Evolutionary conservation across 1,140 invertebrate species (phyloP).

Genomic region (Hetaerina americana): DNA sequence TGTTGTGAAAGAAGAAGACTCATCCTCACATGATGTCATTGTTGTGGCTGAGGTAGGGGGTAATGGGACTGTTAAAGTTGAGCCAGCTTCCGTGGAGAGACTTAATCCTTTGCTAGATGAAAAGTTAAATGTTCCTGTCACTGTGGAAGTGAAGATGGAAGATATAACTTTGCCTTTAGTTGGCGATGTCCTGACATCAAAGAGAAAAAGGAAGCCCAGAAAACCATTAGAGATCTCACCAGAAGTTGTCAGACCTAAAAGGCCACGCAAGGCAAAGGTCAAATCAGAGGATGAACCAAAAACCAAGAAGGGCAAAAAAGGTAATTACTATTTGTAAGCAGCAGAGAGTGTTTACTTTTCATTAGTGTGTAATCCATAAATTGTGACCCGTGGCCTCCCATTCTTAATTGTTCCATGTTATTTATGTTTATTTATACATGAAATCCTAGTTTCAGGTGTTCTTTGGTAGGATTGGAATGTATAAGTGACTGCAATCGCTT

Average conservation of each 20-base stretch:
- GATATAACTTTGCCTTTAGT: neutral
- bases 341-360: too few species aligned
- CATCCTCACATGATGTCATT: neutral
- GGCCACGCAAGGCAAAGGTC: neutral
- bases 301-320: constrained; percentile 4
- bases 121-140: neutral
- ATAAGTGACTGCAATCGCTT: too few species aligned
- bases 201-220: constrained; percentile 1
- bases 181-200: neutral
- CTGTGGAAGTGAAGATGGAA: neutral
- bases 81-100: neutral
- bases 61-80: neutral
- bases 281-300: constrained; percentile 3
- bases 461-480: too few species aligned
- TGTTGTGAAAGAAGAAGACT: neutral
- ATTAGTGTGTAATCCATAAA: too few species aligned
- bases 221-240: neutral
- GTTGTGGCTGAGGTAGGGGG: neutral
- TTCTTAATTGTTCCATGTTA: too few species aligned
- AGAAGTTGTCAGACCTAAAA: neutral
- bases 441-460: too few species aligned
- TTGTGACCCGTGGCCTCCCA: too few species aligned
- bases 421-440: too few species aligned
- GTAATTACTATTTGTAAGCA: too few species aligned
- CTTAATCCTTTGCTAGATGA: neutral